Evolutionary conservation across 2,888 invertebrate genomes (phyloP).

Genomic region (Tryphoninae sp.): DNA sequence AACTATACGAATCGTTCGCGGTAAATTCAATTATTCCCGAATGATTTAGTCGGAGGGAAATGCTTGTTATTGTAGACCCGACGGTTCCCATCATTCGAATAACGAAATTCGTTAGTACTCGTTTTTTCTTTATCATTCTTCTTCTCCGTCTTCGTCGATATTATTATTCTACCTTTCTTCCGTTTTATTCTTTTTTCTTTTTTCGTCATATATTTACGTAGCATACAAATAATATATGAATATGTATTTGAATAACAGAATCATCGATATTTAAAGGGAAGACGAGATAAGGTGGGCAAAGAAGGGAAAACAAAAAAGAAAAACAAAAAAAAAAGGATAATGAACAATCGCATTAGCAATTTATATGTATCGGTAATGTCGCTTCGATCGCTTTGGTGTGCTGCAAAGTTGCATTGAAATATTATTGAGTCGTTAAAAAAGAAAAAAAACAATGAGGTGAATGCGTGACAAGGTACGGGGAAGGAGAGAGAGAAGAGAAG

Average conservation of each 20-base stretch:
- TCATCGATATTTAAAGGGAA: conserved; percentile 52
- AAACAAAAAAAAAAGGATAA: conserved; percentile 21
- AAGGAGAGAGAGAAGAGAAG: conserved; percentile 61
- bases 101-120: conserved; percentile 46
- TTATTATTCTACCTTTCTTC: conserved; percentile 21
- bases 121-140: conserved; percentile 41
- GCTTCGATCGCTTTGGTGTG: conserved; percentile 68
- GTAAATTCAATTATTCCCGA: conserved; percentile 48
- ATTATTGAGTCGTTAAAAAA: conserved; percentile 22
- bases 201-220: conserved; percentile 54
- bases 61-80: not conserved
- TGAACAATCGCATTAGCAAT: conserved; percentile 53
- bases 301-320: conserved; percentile 17
- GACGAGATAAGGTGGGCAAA: conserved; percentile 6
- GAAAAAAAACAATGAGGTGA: not conserved
- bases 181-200: conserved; percentile 29
- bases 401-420: conserved; percentile 64
- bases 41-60: conserved; percentile 38
- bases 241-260: conserved; percentile 58
- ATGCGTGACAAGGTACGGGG: conserved; percentile 48
- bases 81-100: not conserved
- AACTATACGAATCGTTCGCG: conserved; percentile 28
- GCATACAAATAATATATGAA: conserved; percentile 64
- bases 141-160: conserved; percentile 34
- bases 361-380: conserved; percentile 52